Evolutionary conservation across 2,888 invertebrate genomes (phyloP).

Genomic region (Eucera pruinosa): DNA sequence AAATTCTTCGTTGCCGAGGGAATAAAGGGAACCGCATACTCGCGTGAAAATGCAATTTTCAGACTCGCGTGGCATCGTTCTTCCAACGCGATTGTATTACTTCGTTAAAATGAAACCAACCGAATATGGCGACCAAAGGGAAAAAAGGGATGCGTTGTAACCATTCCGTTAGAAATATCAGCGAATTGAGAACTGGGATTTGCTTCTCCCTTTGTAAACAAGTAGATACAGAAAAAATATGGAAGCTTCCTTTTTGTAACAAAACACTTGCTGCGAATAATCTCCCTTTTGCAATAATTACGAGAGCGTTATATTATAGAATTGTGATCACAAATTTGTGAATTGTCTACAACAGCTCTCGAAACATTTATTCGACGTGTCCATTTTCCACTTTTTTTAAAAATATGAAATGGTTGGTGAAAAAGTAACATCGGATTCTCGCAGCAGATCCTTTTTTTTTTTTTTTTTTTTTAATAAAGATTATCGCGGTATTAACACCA

Average conservation of each 20-base stretch:
- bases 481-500: no score
- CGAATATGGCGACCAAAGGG: background rate
- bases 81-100: conserved; percentile 51
- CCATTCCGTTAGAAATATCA: conserved; percentile 6
- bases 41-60: conserved; percentile 53
- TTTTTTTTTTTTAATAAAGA: no score
- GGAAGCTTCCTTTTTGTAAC: background rate
- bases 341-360: no score
- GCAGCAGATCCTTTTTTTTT: no score
- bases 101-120: conserved; percentile 40
- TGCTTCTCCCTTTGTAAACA: background rate
- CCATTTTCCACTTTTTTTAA: no score
- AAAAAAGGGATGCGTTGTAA: background rate
- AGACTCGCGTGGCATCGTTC: conserved; percentile 36
- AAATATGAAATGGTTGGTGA: no score
- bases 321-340: no score
- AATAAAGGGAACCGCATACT: conserved; percentile 49
- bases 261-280: background rate
- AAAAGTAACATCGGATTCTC: no score
- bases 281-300: background rate
- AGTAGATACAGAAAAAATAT: background rate
- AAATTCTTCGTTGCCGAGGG: conserved; percentile 38
- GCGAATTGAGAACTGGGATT: conserved; percentile 33
- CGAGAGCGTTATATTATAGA: background rate
- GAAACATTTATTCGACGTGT: no score